Evolutionary conservation across 2,113 vertebrate genomes (phyloP).

Genomic region (Hippocampus comes): DNA sequence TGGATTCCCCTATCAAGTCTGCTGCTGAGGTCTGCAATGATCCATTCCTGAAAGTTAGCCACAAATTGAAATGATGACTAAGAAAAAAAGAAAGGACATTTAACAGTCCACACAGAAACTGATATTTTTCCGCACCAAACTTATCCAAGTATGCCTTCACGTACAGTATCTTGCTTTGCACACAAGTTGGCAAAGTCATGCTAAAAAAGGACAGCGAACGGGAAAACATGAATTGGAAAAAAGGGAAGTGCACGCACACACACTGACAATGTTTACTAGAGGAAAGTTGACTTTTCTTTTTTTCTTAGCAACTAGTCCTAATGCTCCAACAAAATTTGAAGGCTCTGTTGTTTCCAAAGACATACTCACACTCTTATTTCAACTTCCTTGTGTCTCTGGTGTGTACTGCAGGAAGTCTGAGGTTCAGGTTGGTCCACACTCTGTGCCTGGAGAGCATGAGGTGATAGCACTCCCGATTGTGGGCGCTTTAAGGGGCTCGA

Average conservation of each 20-base stretch:
- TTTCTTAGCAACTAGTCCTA: background rate
- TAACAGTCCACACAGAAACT: too few species aligned
- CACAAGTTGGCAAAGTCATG: too few species aligned
- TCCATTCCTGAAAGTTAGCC: constrained; percentile 78
- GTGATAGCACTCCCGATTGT: constrained; percentile 22
- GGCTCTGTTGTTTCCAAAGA: background rate
- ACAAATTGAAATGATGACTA: background rate
- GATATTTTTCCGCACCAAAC: too few species aligned
- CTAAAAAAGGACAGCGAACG: too few species aligned
- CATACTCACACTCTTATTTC: constrained; percentile 64
- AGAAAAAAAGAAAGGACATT: too few species aligned
- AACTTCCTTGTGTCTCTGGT: constrained; percentile 29
- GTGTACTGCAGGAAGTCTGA: constrained; percentile 20
- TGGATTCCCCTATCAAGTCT: constrained; percentile 70
- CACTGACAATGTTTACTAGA: too few species aligned
- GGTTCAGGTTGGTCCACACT: constrained; percentile 35
- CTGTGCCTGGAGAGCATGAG: constrained; percentile 28
- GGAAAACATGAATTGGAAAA: too few species aligned
- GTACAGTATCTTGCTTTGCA: background rate
- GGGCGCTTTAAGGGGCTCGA: constrained; percentile 25
- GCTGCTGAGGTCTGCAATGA: constrained; percentile 67
- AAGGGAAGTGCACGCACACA: too few species aligned
- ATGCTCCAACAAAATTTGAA: background rate
- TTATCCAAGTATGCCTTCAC: background rate
- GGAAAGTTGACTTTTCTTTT: too few species aligned